These are phyloP conservation scores for Acutogordius australiensis DNA, from an alignment of 2,888 invertebrate genomes.

Conservation along the genomic window DNA sequence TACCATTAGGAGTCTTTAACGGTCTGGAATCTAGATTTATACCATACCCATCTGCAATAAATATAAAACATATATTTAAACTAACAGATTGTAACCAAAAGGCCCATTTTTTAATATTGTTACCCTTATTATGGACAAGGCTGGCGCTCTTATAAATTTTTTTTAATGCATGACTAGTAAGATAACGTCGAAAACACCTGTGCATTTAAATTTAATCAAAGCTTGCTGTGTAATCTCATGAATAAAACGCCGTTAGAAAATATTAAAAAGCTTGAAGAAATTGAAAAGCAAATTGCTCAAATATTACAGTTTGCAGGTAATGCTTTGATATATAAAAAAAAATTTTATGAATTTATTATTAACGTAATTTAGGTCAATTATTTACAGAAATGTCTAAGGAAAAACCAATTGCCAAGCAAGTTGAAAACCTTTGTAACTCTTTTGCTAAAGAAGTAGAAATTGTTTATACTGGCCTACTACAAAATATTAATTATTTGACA, in stretches of 20 bases:
- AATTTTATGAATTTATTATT: background rate
- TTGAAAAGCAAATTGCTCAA: conserved; percentile 8
- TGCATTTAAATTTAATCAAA: too few species aligned
- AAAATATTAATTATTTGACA: background rate
- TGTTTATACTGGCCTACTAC: background rate
- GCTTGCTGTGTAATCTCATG: too few species aligned
- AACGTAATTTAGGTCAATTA: background rate
- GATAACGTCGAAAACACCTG: too few species aligned
- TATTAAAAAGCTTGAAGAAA: conserved; percentile 3
- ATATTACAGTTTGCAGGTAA: background rate
- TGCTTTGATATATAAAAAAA: too few species aligned
- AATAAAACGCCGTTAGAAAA: background rate
- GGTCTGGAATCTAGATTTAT: background rate
- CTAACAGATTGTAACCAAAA: too few species aligned
- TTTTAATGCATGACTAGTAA: too few species aligned
- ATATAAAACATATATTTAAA: too few species aligned
- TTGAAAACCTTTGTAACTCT: background rate
- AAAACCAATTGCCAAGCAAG: conserved; percentile 2
- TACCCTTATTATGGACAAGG: too few species aligned
- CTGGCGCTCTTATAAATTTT: too few species aligned
- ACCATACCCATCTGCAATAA: background rate
- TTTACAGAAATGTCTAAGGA: background rate
- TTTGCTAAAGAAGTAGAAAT: background rate
- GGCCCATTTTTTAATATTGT: too few species aligned
- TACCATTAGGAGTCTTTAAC: background rate